Evolutionary conservation across 2,113 vertebrate species (phyloP), one percentile per base, ranked within the genome.

Genomic region (Psephotus haematonotus): DNA sequence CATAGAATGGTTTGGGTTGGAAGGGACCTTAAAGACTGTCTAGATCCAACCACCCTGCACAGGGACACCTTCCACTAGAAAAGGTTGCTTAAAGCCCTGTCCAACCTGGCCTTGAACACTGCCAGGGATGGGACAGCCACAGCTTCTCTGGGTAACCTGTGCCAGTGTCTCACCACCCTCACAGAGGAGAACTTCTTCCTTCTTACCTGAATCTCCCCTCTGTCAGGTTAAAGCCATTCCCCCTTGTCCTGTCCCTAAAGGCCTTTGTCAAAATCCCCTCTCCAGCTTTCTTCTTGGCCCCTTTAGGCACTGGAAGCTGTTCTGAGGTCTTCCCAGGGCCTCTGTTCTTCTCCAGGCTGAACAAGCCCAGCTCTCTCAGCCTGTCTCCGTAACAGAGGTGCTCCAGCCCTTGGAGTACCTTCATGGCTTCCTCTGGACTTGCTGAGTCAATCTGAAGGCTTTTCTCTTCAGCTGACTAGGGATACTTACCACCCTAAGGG

Each of bases 141-240:
- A 65, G 20, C 37, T 80, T 8, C 44, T 85, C 28, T 79, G 67
- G 13, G 11, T 0, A 60, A 0, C 5, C 33, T 85, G 1, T 44
- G 1, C 24, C 74, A 78, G 43, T 3, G 4, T 3, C 22, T 78
- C 4, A 0, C 10, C 37, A 13, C 31, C 18, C 8, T 78, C 43
- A 2, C 25, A 46, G 33, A 0, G 0, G 41, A 1, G 0, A 67
- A 23, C 82, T 82, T 5, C 64, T 64, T 37, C 10, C 31, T 57
- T n/a, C 33, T n/a, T 57, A 22, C 17, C 28, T 0, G 3, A 0
- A 5, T 29, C 62, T 62, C 5, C 6, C 12, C 28, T 69, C 11
- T 76, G 8, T 1, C 70, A 39, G 2, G 39, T 19, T 9, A 53
- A 27, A 69, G 29, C 57, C 64, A 37, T 84, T 70, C 50, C 47